Evolutionary conservation across 2,797 vertebrate genomes (phyloP), one percentile per base, ranked within the genome.

Genomic region (Myoxocephalus aenaeus): DNA sequence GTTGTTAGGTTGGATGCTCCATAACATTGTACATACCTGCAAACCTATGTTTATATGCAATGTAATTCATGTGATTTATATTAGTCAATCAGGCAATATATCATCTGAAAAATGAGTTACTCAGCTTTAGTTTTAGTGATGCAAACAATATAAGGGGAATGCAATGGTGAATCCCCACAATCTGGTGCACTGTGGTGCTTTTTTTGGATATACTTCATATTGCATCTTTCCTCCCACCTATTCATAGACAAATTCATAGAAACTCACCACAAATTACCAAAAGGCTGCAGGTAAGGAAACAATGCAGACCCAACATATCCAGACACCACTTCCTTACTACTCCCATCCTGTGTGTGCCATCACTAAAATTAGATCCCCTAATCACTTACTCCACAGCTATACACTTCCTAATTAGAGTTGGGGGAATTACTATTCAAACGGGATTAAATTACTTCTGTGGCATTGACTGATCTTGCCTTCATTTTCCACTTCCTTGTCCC

Each of bases 361-460:
- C 80, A 83, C 80, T 87, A 87, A 87, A 91, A 87, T 89, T 91
- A 85, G 73, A 85, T 36, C 75, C 70, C 57, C 87, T 91, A 90
- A 89, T 93, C 83, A 90, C 76, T 90, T 85, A 83, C 81, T 84
- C 84, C 84, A 72, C 77, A 78, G 84, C 83, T 77, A 86, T 83
- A 83, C 64, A 77, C 81, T 78, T 89, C 72, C 80, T 88, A 86
- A 88, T 91, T 91, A 88, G 83, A 87, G 81, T 68, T 84, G 75
- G 85, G 79, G 65, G 77, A 91, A 91, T 90, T 88, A 84, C 76
- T 90, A 73, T 88, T 92, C 76, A 85, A 90, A 90, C 86, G 86
- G 82, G 83, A 92, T 82, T 89, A 88, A 87, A 84, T 88, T 87
- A 88, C 75, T 73, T 83, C 69, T 85, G 76, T 86, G 80, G 85